Base-by-base conservation (phyloP, 2,113 vertebrate species). In the Mixornis gularis region DNA sequence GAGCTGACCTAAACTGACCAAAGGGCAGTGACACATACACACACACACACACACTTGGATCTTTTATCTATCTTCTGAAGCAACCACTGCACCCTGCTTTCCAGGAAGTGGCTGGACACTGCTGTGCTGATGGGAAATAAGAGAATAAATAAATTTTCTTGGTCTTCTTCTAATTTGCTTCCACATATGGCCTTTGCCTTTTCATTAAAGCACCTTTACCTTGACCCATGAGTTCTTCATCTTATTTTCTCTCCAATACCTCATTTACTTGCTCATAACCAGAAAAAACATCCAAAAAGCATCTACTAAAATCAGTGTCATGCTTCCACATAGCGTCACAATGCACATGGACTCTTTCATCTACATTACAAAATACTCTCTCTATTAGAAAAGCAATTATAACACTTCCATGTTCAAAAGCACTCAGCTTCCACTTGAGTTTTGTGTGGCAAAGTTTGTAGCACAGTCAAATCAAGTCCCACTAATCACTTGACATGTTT, bases 181-280 rank as follows among this genome's bases (percentile, higher is more conserved):
- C 24, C 13, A 38, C 20, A 79, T 1, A 0, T 29, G 66, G 66
- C 24, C 12, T 76, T 82, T 58, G 30, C 7, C 68, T 58, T 79
- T 56, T 34, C 18, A 53, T 68, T 63, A 49, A 63, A 72, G 26
- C 68, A 34, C 34, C 40, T 72, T 80, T 89, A 63, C 34, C 22
- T 66, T 0, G 0, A 77, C 11, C 13, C 29, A 25, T 26, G 10
- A 46, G 12, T 32, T 80, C 38, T 46, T 56, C 1, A 69, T 68
- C 44, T 81, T 74, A 53, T 69, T 72, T 79, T 87, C 36, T 64
- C 55, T 82, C 21, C 34, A 68, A 52, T 14, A 32, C 21, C 30
- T 82, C 34, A 48, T 62, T 68, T 55, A 55, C 25, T 70, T 77
- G 7, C 51, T 90, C 52, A 62, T 4, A 80, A 59, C 32, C 19